Percentiles rank a stretch among this genome's conserved stretches.
These are phyloP conservation scores for Prietella phreatophila DNA, from an alignment of 2,113 vertebrate genomes.

Conservation along the genomic window DNA sequence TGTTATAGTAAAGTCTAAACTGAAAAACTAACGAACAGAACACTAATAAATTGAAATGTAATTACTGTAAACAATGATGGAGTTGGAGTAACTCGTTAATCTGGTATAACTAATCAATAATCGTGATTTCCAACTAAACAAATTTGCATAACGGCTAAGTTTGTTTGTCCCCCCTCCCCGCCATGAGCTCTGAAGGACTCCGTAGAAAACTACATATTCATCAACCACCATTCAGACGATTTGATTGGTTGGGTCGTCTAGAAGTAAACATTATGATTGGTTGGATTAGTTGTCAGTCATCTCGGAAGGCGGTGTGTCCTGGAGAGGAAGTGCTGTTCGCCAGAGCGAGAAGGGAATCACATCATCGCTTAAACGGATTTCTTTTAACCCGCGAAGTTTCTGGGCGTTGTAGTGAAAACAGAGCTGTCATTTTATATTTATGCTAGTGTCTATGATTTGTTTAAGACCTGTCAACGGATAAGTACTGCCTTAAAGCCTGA, in stretches of 20 bases:
- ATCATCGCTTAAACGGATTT: slow-evolving; percentile 11
- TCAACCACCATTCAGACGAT: not conserved
- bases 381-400: not conserved
- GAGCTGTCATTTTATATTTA: no score
- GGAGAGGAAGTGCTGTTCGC: slow-evolving; percentile 60
- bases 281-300: slow-evolving; percentile 52
- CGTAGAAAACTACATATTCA: slow-evolving; percentile 20
- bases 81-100: not conserved
- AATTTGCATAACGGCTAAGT: not conserved
- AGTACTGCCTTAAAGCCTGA: no score
- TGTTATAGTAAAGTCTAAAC: not conserved
- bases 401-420: not conserved
- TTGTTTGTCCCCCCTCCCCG: no score
- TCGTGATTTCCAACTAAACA: not conserved
- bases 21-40: not conserved
- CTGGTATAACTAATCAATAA: not conserved
- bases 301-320: slow-evolving; percentile 45
- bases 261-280: slow-evolving; percentile 47
- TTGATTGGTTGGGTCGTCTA: not conserved
- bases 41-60: not conserved
- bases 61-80: not conserved
- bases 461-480: not conserved
- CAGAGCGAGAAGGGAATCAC: slow-evolving; percentile 49
- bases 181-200: not conserved
- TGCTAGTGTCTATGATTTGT: not conserved